Conservation (phyloP, 2,888 invertebrate species). For the Habrosyne pyritoides region DNA sequence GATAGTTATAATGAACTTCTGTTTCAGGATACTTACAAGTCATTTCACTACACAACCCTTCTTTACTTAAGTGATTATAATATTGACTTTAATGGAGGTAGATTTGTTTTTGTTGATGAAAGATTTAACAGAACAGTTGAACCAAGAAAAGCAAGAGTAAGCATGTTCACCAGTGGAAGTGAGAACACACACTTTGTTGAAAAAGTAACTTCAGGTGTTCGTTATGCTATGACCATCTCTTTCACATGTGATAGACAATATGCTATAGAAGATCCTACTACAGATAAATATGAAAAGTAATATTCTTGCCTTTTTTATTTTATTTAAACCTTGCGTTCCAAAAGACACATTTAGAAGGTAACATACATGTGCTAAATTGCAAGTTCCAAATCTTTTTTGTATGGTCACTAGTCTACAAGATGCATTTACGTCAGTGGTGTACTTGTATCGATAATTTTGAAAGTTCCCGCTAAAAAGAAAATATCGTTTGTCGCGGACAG, state of each 20-base stretch:
- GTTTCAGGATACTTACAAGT: slow-evolving; percentile 91
- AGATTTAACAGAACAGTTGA: slow-evolving; percentile 87
- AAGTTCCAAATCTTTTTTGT: no score
- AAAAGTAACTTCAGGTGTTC: slow-evolving; percentile 87
- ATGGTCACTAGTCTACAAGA: neutral
- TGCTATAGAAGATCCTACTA: slow-evolving; percentile 85
- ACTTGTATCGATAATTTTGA: no score
- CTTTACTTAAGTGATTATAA: slow-evolving; percentile 90
- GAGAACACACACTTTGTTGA: slow-evolving; percentile 94
- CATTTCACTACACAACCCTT: slow-evolving; percentile 94
- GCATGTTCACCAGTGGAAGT: slow-evolving; percentile 93
- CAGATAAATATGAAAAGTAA: slow-evolving; percentile 47
- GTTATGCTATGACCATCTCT: slow-evolving; percentile 93
- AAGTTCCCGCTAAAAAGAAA: no score
- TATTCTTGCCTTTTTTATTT: slow-evolving; percentile 23
- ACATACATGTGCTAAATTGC: no score
- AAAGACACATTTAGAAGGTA: no score
- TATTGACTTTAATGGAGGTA: slow-evolving; percentile 91
- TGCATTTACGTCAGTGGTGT: no score
- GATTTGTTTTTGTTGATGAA: slow-evolving; percentile 91
- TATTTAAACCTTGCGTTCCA: slow-evolving; percentile 4
- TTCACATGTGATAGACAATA: slow-evolving; percentile 91
- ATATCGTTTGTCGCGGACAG: no score
- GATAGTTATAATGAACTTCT: slow-evolving; percentile 16
- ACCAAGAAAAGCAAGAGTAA: slow-evolving; percentile 90